phyloP scores from a whole-genome alignment of 2,113 vertebrate species.

The Nothoprocta perdicaria region DNA sequence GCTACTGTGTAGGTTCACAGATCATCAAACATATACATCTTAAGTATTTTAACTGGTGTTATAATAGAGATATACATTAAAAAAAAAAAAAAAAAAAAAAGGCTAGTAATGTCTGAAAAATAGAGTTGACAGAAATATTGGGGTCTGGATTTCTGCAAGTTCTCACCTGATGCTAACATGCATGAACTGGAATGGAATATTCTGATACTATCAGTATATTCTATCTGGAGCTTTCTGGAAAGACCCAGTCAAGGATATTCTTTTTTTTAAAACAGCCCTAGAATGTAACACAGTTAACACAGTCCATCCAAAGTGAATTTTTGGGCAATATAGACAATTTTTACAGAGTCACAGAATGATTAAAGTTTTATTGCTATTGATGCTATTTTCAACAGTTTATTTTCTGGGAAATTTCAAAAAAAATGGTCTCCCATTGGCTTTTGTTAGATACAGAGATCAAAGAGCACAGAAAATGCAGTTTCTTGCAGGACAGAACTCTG shows the following conservation, averaged over 20 bases:
- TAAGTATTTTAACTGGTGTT: not conserved
- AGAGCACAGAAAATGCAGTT: not conserved
- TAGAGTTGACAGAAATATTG: not conserved
- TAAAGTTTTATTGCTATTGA: not conserved
- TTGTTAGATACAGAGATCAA: not conserved
- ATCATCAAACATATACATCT: not conserved
- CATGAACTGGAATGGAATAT: not conserved
- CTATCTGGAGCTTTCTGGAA: not conserved
- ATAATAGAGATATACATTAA: not conserved
- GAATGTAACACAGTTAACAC: not conserved
- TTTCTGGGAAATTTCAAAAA: not conserved
- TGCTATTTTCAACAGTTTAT: not conserved
- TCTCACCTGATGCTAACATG: not conserved
- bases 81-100: not conserved
- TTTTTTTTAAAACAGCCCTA: not conserved
- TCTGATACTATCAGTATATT: not conserved
- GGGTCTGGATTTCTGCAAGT: not conserved
- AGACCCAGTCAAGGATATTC: not conserved
- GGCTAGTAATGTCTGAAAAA: not conserved
- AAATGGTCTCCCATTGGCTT: not conserved
- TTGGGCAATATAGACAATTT: not conserved
- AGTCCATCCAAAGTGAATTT: not conserved
- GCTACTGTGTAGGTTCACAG: not conserved
- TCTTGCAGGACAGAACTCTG: not conserved
- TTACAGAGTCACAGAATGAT: no score